Base-by-base conservation (phyloP, 2,797 vertebrate species). In the Cygnus olor region DNA sequence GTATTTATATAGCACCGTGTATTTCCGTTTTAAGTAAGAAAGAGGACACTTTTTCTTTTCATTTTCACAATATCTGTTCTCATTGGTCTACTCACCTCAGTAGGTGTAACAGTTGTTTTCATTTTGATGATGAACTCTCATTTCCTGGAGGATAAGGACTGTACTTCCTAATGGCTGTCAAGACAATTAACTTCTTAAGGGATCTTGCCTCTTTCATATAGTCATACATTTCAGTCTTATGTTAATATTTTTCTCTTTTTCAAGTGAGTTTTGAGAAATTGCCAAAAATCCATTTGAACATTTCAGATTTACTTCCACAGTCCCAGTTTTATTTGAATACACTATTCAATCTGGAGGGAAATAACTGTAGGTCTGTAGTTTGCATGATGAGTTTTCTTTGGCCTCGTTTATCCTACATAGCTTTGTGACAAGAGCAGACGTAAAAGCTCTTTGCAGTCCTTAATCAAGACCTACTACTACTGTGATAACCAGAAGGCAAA, bases 391-490 rank as follows among this genome's bases (percentile, higher is more conserved):
- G 53, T 81, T 91, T 56, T 89, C 87, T 91, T 92, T 87, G 82
- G 63, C 85, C 80, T 94, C 79, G 53, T 94, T 96, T 90, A 85
- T 70, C 66, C 86, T 76, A 49, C 68, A 64, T 21, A 77, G 69
- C 78, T 80, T 90, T 95, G 61, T 74, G 66, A 87, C 85, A 88
- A 87, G 74, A 85, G 88, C 70, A 95, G 87, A 90, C 93, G 69
- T 85, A 94, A 94, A 94, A 72, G 72, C 69, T 84, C 71, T 78
- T 63, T 90, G 82, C 53, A 90, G 90, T 92, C 70, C 71, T 90
- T 96, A 92, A 96, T 97, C 94, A 96, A 95, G 69, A 90, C 57
- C 68, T 70, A 71, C 51, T 80, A 85, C 69, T 80, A 68, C 38
- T 93, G 64, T 91, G 91, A 78, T 61, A 95, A 94, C 74, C 92